Evolutionary conservation across 2,888 invertebrate species (phyloP).

Genomic region (Cryptus armator): DNA sequence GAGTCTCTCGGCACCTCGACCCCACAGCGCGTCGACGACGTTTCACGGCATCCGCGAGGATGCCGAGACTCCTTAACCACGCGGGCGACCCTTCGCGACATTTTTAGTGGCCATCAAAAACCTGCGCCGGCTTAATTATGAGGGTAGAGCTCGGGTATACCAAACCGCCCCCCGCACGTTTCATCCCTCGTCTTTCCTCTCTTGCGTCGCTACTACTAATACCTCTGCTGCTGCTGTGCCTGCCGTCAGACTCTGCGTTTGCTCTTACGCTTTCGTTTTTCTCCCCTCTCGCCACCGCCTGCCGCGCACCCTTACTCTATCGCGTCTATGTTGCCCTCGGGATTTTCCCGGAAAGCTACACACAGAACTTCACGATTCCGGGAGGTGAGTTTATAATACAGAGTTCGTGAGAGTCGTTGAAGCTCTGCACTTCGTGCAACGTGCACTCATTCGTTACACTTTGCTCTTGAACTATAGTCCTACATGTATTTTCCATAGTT

Average conservation of each 20-base stretch:
- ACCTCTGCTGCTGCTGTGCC: constrained; percentile 48
- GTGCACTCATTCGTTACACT: constrained; percentile 44
- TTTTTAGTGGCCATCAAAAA: constrained; percentile 85
- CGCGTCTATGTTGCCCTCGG: constrained; percentile 25
- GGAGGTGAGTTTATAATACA: constrained; percentile 21
- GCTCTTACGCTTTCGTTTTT: constrained; percentile 52
- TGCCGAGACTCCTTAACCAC: constrained; percentile 81
- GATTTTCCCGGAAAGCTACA: constrained; percentile 39
- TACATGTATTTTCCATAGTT: background rate
- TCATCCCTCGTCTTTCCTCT: constrained; percentile 45
- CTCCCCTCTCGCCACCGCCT: constrained; percentile 49
- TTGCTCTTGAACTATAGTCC: constrained; percentile 33
- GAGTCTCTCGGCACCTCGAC: constrained; percentile 52
- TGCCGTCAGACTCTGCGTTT: constrained; percentile 40
- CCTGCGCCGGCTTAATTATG: constrained; percentile 83
- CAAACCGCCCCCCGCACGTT: constrained; percentile 40
- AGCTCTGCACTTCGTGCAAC: constrained; percentile 22
- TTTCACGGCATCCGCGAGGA: constrained; percentile 53
- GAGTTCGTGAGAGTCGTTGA: constrained; percentile 32
- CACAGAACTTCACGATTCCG: constrained; percentile 24
- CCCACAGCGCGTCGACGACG: constrained; percentile 48
- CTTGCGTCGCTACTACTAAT: constrained; percentile 53
- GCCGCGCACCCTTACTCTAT: background rate
- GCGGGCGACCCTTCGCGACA: constrained; percentile 83
- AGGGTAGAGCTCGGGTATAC: constrained; percentile 66